phyloP scores from a whole-genome alignment of 30 jellyfish, hydroid and myxozoan genomes.

The Turritopsis rubra region DNA sequence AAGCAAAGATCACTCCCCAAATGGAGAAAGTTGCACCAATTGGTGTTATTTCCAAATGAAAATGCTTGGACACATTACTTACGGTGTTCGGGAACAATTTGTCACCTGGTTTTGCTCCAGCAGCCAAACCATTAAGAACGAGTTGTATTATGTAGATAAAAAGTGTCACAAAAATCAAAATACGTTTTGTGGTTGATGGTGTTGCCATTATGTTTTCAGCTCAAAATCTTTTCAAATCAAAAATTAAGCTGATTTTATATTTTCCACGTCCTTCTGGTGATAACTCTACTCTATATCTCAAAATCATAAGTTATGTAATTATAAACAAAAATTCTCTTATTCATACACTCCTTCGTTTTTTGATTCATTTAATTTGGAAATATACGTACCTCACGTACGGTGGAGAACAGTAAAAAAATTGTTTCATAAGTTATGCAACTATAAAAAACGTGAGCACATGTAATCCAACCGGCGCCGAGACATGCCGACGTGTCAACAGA shows the following conservation, averaged over 20 bases:
- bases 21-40: slow-evolving; percentile 68
- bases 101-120: slow-evolving; percentile 20
- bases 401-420: neutral
- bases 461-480: neutral
- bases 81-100: slow-evolving; percentile 46
- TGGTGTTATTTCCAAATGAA: slow-evolving; percentile 66
- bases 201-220: neutral
- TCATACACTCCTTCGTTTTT: neutral
- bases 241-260: neutral
- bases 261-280: neutral
- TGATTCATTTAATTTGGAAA: no score
- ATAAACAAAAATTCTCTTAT: neutral
- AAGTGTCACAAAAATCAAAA: slow-evolving; percentile 29
- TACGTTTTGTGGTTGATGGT: slow-evolving; percentile 30
- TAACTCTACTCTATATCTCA: neutral
- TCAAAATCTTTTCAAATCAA: neutral
- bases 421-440: neutral
- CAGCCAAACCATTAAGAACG: slow-evolving; percentile 44
- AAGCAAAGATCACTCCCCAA: slow-evolving; percentile 70
- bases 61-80: slow-evolving; percentile 41
- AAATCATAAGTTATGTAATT: neutral
- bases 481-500: no score
- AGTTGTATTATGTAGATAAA: slow-evolving; percentile 34
- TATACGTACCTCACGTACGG: neutral
- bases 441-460: neutral